These are phyloP conservation scores for Zele albiditarsus DNA, from an alignment of 2,888 invertebrate species.

Conservation along the genomic window DNA sequence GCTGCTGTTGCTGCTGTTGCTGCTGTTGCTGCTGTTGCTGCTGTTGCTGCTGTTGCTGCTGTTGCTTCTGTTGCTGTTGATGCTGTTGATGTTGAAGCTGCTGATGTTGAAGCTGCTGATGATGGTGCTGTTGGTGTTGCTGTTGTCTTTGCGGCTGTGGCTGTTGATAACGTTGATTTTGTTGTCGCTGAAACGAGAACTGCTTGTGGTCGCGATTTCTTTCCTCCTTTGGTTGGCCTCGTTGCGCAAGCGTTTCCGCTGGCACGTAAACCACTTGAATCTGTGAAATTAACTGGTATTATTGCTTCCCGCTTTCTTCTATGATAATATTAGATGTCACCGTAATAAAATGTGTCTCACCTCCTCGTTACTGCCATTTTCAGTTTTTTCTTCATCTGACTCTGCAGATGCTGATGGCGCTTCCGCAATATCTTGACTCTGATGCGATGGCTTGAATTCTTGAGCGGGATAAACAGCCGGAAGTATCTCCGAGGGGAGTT, in stretches of 20 bases:
- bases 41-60: slow-evolving; percentile 37
- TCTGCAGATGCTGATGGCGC: slow-evolving; percentile 27
- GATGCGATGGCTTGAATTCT: slow-evolving; percentile 29
- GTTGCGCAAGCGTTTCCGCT: slow-evolving; percentile 80
- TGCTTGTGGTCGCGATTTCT: slow-evolving; percentile 61
- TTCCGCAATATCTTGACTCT: slow-evolving; percentile 46
- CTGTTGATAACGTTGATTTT: slow-evolving; percentile 51
- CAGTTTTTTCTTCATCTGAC: slow-evolving; percentile 22
- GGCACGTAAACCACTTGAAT: slow-evolving; percentile 89
- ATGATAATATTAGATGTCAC: slow-evolving; percentile 20
- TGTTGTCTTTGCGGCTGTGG: slow-evolving; percentile 53
- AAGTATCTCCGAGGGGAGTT: slow-evolving; percentile 60
- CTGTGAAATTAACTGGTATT: slow-evolving; percentile 60
- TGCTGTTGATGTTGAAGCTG: slow-evolving; percentile 48
- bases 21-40: slow-evolving; percentile 36
- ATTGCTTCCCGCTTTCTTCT: slow-evolving; percentile 43
- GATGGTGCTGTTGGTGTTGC: slow-evolving; percentile 25
- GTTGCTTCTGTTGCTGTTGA: slow-evolving; percentile 53
- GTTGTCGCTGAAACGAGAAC: slow-evolving; percentile 45
- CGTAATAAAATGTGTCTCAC: slow-evolving; percentile 21
- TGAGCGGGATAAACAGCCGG: slow-evolving; percentile 65
- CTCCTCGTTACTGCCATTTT: slow-evolving; percentile 48
- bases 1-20: slow-evolving; percentile 51
- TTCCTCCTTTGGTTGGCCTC: slow-evolving; percentile 67
- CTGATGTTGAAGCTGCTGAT: slow-evolving; percentile 19